Percentiles rank a stretch among this genome's conserved stretches.
phyloP scores from a whole-genome alignment of 2,113 vertebrate genomes.

The Pseudorectes ferrugineus region DNA sequence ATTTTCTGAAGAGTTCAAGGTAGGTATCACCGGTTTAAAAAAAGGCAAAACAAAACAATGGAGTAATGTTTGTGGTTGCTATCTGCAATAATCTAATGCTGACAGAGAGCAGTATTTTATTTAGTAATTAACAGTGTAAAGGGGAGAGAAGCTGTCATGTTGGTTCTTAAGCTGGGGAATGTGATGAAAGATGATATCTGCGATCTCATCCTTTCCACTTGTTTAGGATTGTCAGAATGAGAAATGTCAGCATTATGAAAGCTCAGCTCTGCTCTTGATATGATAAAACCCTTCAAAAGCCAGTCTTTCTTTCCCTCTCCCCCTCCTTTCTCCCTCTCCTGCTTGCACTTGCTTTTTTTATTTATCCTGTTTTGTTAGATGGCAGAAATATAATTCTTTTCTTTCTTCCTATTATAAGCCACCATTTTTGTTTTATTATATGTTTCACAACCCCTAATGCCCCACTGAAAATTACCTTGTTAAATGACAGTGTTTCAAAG shows the following conservation, averaged over 20 bases:
- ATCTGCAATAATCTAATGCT: constrained; percentile 82
- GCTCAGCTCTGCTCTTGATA: constrained; percentile 96
- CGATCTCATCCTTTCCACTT: constrained; percentile 98
- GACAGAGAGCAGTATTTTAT: constrained; percentile 87
- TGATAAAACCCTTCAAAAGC: constrained; percentile 98
- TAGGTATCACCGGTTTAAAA: constrained; percentile 54
- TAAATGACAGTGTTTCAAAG: constrained; percentile 94
- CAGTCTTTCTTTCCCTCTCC: constrained; percentile 70
- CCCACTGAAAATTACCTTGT: constrained; percentile 97
- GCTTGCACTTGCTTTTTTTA: constrained; percentile 81
- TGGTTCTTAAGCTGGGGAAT: constrained; percentile 89
- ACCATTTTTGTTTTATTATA: constrained; percentile 92
- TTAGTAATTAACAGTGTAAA: constrained; percentile 94
- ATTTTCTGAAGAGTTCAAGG: constrained; percentile 74
- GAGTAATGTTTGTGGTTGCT: constrained; percentile 76
- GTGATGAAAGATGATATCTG: constrained; percentile 96
- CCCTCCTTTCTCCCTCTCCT: constrained; percentile 65
- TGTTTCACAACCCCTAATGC: constrained; percentile 94
- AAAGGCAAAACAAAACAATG: constrained; percentile 51
- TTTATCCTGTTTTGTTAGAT: constrained; percentile 95
- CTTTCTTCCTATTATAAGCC: constrained; percentile 86
- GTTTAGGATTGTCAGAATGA: constrained; percentile 99
- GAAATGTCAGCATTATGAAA: constrained; percentile 99
- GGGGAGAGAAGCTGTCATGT: constrained; percentile 87
- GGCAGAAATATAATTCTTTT: constrained; percentile 94